Base-by-base conservation (phyloP, 2,113 vertebrate species). In the Tricholaema leucomelas region DNA sequence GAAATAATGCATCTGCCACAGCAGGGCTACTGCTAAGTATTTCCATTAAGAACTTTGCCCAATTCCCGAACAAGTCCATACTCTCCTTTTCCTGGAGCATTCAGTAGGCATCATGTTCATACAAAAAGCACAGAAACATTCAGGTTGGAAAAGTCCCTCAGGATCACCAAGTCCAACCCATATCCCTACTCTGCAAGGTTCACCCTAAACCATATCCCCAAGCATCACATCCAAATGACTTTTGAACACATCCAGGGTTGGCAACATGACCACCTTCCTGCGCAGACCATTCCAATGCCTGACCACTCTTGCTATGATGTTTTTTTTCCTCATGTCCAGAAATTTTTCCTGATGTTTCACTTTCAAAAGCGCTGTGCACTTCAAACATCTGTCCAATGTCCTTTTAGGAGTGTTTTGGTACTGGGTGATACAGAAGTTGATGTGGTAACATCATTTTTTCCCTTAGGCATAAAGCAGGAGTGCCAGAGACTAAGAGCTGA, bases 351-450 rank as follows among this genome's bases (percentile, higher is more conserved):
- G 40, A 40, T 40, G 14, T 85, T 55, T 93, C 46, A 19, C 59
- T 94, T 93, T 27, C 23, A 48, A 48, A 48, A 82, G 76, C 63
- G 88, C 55, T 1, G 0, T 82, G 86, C 71, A 84, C 88, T 93
- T 95, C 66, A 91, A 66, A 93, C 92, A 86, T 81, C 92, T 91
- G 86, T 76, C 40, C 79, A 50, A 85, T 10, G 11, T 55, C 67
- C 52, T 85, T 85, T 42, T 19, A 0, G 7, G 71, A 70, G 56
- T 1, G 7, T 31, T 88, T 72, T 64, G 18, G 61, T 33, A 72
- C 66, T 5, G 0, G 40, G 8, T 88, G 81, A 58, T 64, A 76
- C 3, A 69, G 61, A 76, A 90, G 92, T 75, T 94, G 85, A 73
- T 91, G 72, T 48, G 73, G 56, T 81, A 88, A 95, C 91, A 81